These are phyloP conservation scores for Alca torda DNA, from an alignment of 2,797 vertebrate genomes.

Conservation along the genomic window DNA sequence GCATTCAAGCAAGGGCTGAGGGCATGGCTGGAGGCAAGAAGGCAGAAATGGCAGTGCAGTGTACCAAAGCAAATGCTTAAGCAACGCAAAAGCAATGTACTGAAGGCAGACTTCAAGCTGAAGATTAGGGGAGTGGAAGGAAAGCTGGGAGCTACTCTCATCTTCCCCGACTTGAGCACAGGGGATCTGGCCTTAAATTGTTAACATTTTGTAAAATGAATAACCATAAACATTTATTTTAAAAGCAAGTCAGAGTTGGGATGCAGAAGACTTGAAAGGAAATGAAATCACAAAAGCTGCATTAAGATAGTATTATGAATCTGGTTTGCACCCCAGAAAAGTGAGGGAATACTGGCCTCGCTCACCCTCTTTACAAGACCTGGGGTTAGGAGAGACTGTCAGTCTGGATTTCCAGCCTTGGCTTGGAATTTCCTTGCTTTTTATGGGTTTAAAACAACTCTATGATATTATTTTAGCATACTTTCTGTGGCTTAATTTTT, in stretches of 20 bases:
- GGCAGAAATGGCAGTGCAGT: background rate
- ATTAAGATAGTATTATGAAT: background rate
- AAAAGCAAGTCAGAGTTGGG: background rate
- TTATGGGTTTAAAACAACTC: background rate
- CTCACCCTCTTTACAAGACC: background rate
- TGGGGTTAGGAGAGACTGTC: background rate
- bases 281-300: conserved; percentile 40
- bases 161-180: background rate
- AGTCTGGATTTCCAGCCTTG: conserved; percentile 25
- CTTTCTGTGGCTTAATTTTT: conserved; percentile 51
- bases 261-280: conserved; percentile 9
- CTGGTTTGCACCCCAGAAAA: conserved; percentile 25
- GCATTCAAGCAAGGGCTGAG: background rate
- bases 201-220: conserved; percentile 33
- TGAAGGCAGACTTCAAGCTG: background rate
- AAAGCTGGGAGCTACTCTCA: background rate
- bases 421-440: conserved; percentile 36
- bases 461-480: conserved; percentile 39
- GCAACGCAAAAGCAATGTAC: background rate
- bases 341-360: background rate
- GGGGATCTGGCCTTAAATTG: background rate
- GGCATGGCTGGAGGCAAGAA: conserved; percentile 44
- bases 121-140: background rate
- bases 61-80: conserved; percentile 41
- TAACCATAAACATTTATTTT: conserved; percentile 38